Base-by-base conservation (phyloP, 2,888 invertebrate genomes). In the Sisyra terminalis region DNA sequence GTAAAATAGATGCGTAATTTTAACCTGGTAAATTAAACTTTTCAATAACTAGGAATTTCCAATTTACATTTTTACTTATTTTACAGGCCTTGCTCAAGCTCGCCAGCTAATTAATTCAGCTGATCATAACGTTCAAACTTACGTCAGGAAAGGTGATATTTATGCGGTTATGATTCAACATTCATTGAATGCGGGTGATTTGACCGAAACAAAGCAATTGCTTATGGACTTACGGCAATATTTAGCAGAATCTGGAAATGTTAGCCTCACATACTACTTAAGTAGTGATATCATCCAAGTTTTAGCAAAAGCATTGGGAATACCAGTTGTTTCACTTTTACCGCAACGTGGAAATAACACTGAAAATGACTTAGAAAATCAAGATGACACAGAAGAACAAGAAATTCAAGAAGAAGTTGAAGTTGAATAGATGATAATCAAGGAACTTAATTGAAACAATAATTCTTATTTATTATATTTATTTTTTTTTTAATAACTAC, bases 151-250 rank as follows among this genome's bases (percentile, higher is more conserved):
- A n/a, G 64, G 64, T 8, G 64, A 64, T 47, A 54, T 64, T 43
- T 64, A 60, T 44, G 60, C 61, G 3, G 46, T 60, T 18, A 63
- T 64, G 61, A 61, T 64, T 42, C 61, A 61, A 42, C 54, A 58
- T 45, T 54, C 51, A 39, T 52, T 63, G 1, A 60, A 59, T 51
- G 46, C 47, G 11, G 55, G 54, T 8, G 54, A 57, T 46, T 61
- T 55, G 46, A 40, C 51, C 1, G 62, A 60, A 46, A 63, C 59
- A 2, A 61, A 58, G 45, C 57, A 59, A 44, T 47, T 58, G 6
- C 55, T 61, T 18, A 46, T 49, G 3, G 63, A 63, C 44, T 49
- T 64, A 34, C 54, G 55, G 18, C 60, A 63, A 45, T 50, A 58
- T 45, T 50, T 64, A 40, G 43, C 47, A 13, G 47, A 48, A 6